Base-by-base conservation (phyloP, 2,888 invertebrate genomes). In the Heterodera filipjevi region DNA sequence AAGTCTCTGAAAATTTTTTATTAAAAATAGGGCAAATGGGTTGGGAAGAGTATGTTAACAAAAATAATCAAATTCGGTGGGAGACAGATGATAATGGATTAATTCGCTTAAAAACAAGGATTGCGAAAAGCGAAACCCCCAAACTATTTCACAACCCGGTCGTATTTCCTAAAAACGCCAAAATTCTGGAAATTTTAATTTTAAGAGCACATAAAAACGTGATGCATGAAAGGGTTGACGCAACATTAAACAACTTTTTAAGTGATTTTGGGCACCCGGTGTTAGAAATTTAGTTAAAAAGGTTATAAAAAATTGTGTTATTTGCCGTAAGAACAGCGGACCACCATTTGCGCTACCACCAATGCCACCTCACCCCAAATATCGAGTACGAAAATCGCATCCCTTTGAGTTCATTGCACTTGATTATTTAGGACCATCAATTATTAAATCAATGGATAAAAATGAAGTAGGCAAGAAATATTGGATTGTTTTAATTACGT, bases 351-450 rank as follows among this genome's bases (percentile, higher is more conserved):
- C 81, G 12, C 85, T 87, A 64, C 84, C 89, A 27, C 12, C 10
- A 19, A 90, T 89, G 89, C 86, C 88, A 2, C 82, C 87, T 35
- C 81, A 90, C 19, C 89, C 90, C 1, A n/a, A 46, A 5, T 83
- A 86, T 8, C 77, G 90, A 76, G 83, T 89, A 6, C 80, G 79
- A 3, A 80, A 82, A 6, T 79, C 81, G 3, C 64, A 80, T 5
- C 86, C 89, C 3, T 90, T 90, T 80, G 71, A 82, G 0, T 80
- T 86, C 66, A 77, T 81, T 30, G 89, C 89, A 16, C 71, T 90
- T 0, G 90, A 90, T 72, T 89, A 90, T 59, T 86, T 88, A 6
- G 90, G 90, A 0, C 90, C 90, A 0, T 68, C 90, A 22, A 81
- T 76, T 39, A 78, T 89, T 16, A 85, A 68, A n/a, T 19, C n/a